Evolutionary conservation across 2,113 vertebrate genomes (phyloP).

Genomic region (Hippocampus abdominalis): DNA sequence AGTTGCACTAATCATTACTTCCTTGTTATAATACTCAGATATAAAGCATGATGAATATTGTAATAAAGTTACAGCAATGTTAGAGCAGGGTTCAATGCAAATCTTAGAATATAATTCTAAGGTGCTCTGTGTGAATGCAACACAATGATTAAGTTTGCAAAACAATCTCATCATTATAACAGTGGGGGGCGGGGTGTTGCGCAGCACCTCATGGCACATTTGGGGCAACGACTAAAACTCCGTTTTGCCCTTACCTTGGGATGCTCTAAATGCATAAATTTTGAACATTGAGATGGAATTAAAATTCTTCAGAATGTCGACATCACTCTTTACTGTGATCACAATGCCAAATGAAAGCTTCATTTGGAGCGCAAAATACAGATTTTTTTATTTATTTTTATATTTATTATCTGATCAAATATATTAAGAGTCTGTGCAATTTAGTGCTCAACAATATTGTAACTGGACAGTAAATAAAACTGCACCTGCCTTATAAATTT

Average conservation of each 20-base stretch:
- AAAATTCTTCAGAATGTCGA: slow-evolving; percentile 31
- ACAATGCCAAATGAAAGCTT: slow-evolving; percentile 25
- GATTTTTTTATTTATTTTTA: slow-evolving; percentile 15
- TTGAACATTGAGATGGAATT: slow-evolving; percentile 28
- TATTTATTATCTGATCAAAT: slow-evolving; percentile 16
- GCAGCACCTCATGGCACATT: slow-evolving; percentile 19
- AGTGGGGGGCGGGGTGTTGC: not conserved
- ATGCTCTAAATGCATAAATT: slow-evolving; percentile 9
- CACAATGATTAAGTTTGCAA: slow-evolving; percentile 38
- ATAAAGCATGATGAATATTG: slow-evolving; percentile 12
- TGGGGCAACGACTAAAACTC: slow-evolving; percentile 25
- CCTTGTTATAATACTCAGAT: slow-evolving; percentile 12
- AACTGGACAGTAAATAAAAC: not conserved
- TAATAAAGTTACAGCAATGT: slow-evolving; percentile 1
- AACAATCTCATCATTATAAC: slow-evolving; percentile 29
- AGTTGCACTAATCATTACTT: slow-evolving; percentile 1
- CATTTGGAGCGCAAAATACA: slow-evolving; percentile 23
- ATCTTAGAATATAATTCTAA: slow-evolving; percentile 16
- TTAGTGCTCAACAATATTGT: slow-evolving; percentile 16
- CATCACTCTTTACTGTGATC: slow-evolving; percentile 17
- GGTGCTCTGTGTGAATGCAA: slow-evolving; percentile 9
- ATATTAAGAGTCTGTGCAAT: slow-evolving; percentile 27
- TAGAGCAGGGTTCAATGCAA: slow-evolving; percentile 9
- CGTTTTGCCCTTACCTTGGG: slow-evolving; percentile 1
- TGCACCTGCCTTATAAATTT: slow-evolving; percentile 27